Conservation (phyloP, 2,888 invertebrate species). For the Pasiphila rectangulata region DNA sequence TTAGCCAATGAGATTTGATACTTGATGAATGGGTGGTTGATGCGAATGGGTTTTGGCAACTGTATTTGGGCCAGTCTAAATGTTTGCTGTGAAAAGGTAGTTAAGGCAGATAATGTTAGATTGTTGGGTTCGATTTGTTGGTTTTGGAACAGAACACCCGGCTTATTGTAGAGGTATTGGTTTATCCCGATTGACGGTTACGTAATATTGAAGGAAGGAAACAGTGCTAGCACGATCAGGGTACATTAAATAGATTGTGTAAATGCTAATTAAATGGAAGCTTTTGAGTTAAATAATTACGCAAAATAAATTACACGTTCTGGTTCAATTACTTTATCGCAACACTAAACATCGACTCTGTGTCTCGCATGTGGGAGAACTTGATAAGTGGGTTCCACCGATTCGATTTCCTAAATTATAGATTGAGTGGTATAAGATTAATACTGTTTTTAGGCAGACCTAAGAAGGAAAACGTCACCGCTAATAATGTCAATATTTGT, state of each 20-base stretch:
- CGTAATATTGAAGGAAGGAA: constrained; percentile 9
- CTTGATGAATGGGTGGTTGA: constrained; percentile 34
- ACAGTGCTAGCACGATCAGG: constrained; percentile 6
- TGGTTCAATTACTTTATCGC: neutral
- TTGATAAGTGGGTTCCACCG: too few relatives aligned
- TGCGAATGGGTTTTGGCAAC: constrained; percentile 36
- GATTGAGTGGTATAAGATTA: too few relatives aligned
- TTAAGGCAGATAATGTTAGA: constrained; percentile 10
- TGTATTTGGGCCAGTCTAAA: constrained; percentile 35
- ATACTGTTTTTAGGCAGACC: too few relatives aligned
- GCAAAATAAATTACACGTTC: too few relatives aligned
- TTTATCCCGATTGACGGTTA: constrained; percentile 11
- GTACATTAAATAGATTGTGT: constrained; percentile 14
- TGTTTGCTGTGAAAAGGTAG: constrained; percentile 27
- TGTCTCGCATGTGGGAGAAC: neutral
- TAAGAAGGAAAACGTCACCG: too few relatives aligned
- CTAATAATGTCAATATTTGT: too few relatives aligned
- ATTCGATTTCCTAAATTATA: too few relatives aligned
- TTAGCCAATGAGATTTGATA: constrained; percentile 33
- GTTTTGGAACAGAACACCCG: neutral
- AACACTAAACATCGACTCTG: neutral
- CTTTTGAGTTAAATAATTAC: neutral
- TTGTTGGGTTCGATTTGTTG: constrained; percentile 1
- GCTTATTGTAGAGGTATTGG: constrained; percentile 1
- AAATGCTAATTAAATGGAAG: too few relatives aligned